phyloP scores from a whole-genome alignment of 2,888 invertebrate species.

The Drosophila siamana region DNA sequence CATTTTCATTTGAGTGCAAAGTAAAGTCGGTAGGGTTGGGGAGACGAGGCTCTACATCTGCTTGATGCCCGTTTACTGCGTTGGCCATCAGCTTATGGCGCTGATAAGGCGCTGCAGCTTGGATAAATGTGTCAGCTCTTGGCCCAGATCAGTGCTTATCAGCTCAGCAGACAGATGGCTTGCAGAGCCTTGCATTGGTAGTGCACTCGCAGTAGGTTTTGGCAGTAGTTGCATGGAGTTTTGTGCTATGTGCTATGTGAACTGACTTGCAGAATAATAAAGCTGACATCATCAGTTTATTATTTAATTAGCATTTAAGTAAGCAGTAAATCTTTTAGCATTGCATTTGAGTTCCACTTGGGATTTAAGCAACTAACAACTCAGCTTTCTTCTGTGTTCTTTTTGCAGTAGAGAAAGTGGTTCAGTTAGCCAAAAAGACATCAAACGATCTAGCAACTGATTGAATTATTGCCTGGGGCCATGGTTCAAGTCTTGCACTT shows the following conservation, averaged over 20 bases:
- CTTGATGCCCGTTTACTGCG: not conserved
- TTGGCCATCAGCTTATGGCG: not conserved
- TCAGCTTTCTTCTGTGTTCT: too few species aligned
- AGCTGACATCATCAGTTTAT: too few species aligned
- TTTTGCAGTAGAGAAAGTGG: not conserved
- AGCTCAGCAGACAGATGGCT: not conserved
- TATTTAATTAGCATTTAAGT: too few species aligned
- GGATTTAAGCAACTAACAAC: not conserved
- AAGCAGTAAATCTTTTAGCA: too few species aligned
- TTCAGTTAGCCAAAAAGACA: not conserved
- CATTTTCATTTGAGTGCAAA: not conserved
- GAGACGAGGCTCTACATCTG: not conserved
- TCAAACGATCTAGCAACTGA: not conserved
- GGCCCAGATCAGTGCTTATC: conserved; percentile 8
- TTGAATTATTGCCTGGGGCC: not conserved
- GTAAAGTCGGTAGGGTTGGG: too few species aligned
- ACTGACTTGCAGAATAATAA: too few species aligned
- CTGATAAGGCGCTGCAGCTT: not conserved
- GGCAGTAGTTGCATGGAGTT: too few species aligned
- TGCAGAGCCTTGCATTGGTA: not conserved
- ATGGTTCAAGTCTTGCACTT: not conserved
- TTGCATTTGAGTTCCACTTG: too few species aligned
- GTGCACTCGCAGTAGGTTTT: not conserved
- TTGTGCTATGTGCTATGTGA: too few species aligned
- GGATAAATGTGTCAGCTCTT: conserved; percentile 7